Base-by-base conservation (phyloP, 2,113 vertebrate genomes). In the Sitta europaea region DNA sequence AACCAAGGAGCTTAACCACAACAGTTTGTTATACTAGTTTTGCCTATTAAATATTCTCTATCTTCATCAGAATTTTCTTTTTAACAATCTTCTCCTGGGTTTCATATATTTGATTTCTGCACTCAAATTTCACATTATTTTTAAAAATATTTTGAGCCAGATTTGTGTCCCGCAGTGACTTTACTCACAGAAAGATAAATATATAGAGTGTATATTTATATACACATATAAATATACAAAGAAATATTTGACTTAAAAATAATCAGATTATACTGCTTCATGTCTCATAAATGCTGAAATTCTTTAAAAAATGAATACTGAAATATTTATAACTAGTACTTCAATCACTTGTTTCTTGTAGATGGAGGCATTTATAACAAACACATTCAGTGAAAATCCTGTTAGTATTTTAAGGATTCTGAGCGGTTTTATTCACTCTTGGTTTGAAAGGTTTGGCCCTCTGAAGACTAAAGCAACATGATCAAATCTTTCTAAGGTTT, bases 291-390 rank as follows among this genome's bases (percentile, higher is more conserved):
- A 68, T 15, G 21, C 40, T 65, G 35, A 72, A 85, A 72, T 59
- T 1, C 2, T 33, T 74, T 13, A 3, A 6, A 23, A 65, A 81
- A 50, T 38, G 0, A 66, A 36, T 42, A 42, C 6, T 5, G 7
- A 73, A 62, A 20, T 71, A 47, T 53, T 83, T 80, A 45, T 38
- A 36, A 54, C 47, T 47, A 55, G 5, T 47, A 68, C 2, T 82
- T 77, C 5, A 48, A 27, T 33, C 22, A 45, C 4, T 29, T 55
- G 3, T 61, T 50, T 27, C 12, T 48, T 72, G 11, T 25, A 48
- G 40, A 79, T 11, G 23, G 7, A 47, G 4, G 36, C 23, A 61
- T 29, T 71, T 86, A 19, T 22, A 51, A 63, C 6, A 89, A 65
- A n/a, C 2, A 35, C 47, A 43, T 28, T 42, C 59, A 38, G 29